Conservation (phyloP, 2,888 invertebrate species). For the Drosophila meridionalis region DNA sequence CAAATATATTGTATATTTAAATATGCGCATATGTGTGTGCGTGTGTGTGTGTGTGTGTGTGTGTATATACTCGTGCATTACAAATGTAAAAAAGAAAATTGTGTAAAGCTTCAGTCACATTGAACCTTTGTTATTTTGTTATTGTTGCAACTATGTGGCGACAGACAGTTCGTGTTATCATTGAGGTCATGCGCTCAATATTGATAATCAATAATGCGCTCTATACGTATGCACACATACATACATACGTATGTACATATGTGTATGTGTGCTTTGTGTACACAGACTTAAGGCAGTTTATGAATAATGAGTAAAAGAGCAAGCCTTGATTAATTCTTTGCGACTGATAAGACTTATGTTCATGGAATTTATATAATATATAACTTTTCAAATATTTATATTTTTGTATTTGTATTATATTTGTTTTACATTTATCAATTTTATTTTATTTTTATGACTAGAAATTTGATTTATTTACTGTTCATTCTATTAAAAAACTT, state of each 20-base stretch:
- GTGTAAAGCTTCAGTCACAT: conserved; percentile 13
- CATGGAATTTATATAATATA: not conserved
- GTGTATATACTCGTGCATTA: not conserved
- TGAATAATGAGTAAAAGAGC: conserved; percentile 17
- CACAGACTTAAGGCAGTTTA: conserved; percentile 15
- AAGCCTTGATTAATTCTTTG: conserved; percentile 31
- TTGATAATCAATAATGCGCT: conserved; percentile 49
- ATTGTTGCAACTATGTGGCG: conserved; percentile 1
- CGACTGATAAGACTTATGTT: conserved; percentile 42
- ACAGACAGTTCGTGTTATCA: conserved; percentile 35
- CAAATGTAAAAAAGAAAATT: conserved; percentile 18
- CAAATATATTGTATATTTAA: not conserved
- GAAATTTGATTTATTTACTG: too few species aligned
- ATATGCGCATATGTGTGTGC: not conserved
- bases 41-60: not conserved
- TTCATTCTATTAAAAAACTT: too few species aligned
- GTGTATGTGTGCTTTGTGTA: not conserved
- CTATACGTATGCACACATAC: not conserved
- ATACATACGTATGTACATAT: not conserved
- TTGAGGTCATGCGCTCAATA: conserved; percentile 66
- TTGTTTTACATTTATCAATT: too few species aligned
- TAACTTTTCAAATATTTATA: not conserved
- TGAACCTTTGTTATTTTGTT: conserved; percentile 29
- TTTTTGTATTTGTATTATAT: not conserved
- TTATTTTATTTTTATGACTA: too few species aligned